Evolutionary conservation across 2,888 invertebrate species (phyloP), one percentile per base, ranked within the genome.

Genomic region (Ptycholaimellus sp.): DNA sequence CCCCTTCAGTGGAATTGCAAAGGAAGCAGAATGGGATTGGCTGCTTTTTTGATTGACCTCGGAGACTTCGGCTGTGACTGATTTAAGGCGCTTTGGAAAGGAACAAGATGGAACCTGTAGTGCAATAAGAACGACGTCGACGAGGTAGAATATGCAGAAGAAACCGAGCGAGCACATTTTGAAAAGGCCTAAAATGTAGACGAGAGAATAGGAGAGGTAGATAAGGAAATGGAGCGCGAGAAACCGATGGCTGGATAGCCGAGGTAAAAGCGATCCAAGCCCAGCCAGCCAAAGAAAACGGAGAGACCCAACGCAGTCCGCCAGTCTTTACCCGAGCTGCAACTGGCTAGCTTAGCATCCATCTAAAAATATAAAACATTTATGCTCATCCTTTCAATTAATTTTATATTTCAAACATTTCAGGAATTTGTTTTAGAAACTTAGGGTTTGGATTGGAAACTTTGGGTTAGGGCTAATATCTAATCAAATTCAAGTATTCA

Each of bases 261-360:
- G n/a, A 96, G 67, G 57, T 96, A 96, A 62, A 96, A 90, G 42
- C 96, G 68, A 59, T 96, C 96, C 19, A 81, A 69, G 16, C 96
- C 96, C 65, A 96, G 82, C 80, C 90, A 85, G 21, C 96, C 96
- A 39, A 93, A 67, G 59, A 96, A 96, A 35, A 96, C 77, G 0
- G 93, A 93, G 3, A 96, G 66, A 23, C 93, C 62, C 32, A 96
- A 64, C 0, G 93, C 76, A 6, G 46, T 49, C 11, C 44, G 34
- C 35, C 47, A 45, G 29, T 39, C 39, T 1, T 40, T 19, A 18
- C 46, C 42, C 11, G 44, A 40, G n/a, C 40, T 40, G 34, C 41
- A 44, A 20, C 41, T 42, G 30, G 45, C 50, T 2, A 38, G 45
- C 30, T 47, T 44, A n/a, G n/a, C n/a, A n/a, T n/a, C n/a, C n/a